Evolutionary conservation across 2,113 vertebrate species (phyloP), one percentile per base, ranked within the genome.

Genomic region (Ochotona princeps): DNA sequence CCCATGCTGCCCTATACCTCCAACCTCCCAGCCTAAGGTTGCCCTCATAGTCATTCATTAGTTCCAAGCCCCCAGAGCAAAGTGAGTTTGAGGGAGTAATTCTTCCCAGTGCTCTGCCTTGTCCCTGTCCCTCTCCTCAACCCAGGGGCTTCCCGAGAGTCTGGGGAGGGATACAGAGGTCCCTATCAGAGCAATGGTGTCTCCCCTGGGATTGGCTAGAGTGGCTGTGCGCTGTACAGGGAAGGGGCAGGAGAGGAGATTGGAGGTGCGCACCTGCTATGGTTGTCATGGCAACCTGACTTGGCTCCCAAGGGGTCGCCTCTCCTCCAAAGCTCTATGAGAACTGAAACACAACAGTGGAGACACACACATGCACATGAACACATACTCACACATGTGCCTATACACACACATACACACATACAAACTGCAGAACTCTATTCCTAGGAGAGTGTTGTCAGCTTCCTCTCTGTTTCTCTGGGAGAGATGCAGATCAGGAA

Each of bases 211-310:
- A 94, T 44, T 95, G 92, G 89, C 66, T 81, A 82, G 86, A 86
- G 66, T 85, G 81, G 69, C 86, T 89, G 25, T 94, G 51, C 80
- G 38, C 38, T 44, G 60, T 78, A 5, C 13, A 20, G 35, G 32
- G 74, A n/a, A 32, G n/a, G 35, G 30, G 7, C 8, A 63, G 32
- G n/a, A 38, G 54, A 74, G 61, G 85, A 93, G 72, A 87, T 54
- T 44, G 67, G 73, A 91, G 89, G 93, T 92, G 49, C 47, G 25
- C 92, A 92, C 94, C 94, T 96, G 96, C 79, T 78, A 44, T 83
- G 57, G 95, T 97, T 94, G 93, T 88, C 94, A 94, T 97, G 94
- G 93, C 90, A 96, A 97, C 94, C 49, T 44, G 54, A 91, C 95
- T 95, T 92, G 86, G 69, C 8, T 97, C 94, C 94, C 96, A 94